These are phyloP conservation scores for Balanococcus diminutus DNA, from an alignment of 2,888 invertebrate species.

Conservation along the genomic window DNA sequence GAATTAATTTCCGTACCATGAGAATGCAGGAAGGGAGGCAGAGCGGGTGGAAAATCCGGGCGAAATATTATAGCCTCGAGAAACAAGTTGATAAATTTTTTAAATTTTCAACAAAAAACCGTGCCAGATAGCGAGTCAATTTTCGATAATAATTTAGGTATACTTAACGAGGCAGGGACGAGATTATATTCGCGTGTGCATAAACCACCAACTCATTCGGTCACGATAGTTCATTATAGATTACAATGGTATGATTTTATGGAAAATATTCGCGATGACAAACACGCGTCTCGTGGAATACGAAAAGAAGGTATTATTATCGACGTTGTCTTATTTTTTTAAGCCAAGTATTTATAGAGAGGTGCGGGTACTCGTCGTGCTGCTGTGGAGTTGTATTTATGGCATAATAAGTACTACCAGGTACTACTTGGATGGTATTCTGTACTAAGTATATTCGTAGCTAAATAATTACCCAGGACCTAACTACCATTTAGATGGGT, in stretches of 20 bases:
- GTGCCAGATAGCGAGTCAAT: background rate
- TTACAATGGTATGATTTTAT: too few relatives aligned
- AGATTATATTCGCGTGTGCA: background rate
- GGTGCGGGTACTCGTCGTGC: background rate
- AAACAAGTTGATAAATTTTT: background rate
- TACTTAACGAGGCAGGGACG: too few relatives aligned
- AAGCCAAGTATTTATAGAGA: too few relatives aligned
- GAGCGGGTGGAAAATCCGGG: background rate
- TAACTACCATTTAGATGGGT: too few relatives aligned
- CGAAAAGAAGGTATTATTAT: background rate
- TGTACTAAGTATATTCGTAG: too few relatives aligned
- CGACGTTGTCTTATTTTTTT: background rate
- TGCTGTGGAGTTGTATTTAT: background rate
- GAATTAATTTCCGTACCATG: constrained; percentile 1
- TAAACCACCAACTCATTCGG: background rate
- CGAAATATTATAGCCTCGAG: background rate
- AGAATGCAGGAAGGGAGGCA: background rate
- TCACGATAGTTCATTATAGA: constrained; percentile 2
- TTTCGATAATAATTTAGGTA: background rate
- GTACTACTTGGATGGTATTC: too few relatives aligned
- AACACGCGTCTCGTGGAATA: background rate
- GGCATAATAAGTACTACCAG: background rate
- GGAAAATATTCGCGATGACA: background rate
- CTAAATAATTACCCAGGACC: too few relatives aligned
- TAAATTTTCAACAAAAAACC: background rate